Evolutionary conservation across 1,140 invertebrate species (phyloP).

Genomic region (Zaprionus capensis): DNA sequence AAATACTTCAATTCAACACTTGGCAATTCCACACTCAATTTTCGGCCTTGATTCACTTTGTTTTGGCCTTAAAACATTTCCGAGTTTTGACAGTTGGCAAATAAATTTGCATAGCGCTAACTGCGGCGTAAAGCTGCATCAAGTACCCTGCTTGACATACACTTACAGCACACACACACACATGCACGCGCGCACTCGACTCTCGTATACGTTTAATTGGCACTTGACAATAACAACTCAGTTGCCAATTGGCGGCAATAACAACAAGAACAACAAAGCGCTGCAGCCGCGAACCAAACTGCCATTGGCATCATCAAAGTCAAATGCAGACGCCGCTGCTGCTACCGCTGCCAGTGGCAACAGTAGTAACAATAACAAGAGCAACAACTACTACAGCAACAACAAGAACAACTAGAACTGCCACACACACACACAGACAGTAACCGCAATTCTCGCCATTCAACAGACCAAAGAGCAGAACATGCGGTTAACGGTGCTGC

Average conservation of each 20-base stretch:
- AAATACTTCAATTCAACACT: not conserved
- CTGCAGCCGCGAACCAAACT: slow-evolving; percentile 36
- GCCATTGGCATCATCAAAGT: slow-evolving; percentile 49
- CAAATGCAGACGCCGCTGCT: slow-evolving; percentile 32
- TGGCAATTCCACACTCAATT: not conserved
- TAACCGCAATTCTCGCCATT: slow-evolving; percentile 50
- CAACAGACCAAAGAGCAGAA: slow-evolving; percentile 33
- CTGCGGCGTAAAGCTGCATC: not conserved
- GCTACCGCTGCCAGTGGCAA: not conserved
- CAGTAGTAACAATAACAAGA: slow-evolving; percentile 1
- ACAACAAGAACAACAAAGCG: slow-evolving; percentile 3
- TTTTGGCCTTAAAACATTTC: not conserved
- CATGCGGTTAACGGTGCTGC: slow-evolving; percentile 45
- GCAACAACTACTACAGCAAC: slow-evolving; percentile 1
- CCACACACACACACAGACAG: slow-evolving; percentile 16
- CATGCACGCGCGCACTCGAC: not conserved
- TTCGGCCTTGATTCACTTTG: not conserved
- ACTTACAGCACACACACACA: not conserved
- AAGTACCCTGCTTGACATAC: slow-evolving; percentile 14
- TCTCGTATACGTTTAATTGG: slow-evolving; percentile 22
- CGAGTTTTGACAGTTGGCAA: not conserved
- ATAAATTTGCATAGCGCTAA: slow-evolving; percentile 1
- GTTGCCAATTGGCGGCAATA: slow-evolving; percentile 25
- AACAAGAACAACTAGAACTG: not conserved
- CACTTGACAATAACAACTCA: slow-evolving; percentile 23